Base-by-base conservation (phyloP, 2,797 vertebrate species). In the Heterohyrax brucei region DNA sequence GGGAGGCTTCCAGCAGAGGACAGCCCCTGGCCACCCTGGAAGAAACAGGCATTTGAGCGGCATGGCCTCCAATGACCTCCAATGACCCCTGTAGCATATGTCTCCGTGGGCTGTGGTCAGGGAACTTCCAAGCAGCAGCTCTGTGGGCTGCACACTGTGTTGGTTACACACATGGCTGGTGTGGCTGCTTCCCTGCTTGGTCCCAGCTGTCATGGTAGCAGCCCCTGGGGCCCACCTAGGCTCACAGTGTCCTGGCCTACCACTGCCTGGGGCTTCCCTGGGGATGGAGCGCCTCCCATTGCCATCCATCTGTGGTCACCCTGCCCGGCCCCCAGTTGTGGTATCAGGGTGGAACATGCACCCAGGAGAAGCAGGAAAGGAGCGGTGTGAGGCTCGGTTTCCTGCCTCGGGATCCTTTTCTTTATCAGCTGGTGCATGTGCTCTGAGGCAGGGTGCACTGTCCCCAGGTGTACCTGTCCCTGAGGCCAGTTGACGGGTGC, bases 11-110 rank as follows among this genome's bases (percentile, higher is more conserved):
- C 0, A 33, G 53, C 12, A 6, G 48, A 12, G 56, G 44, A 10
- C 3, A 13, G 76, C 53, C 18, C 64, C 90, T 24, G 73, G 59
- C 2, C 0, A 0, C 4, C 19, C 13, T 2, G 0, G 53, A 3
- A 64, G 19, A 18, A 26, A 16, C 10, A 3, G n/a, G 6, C 0
- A 0, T 81, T 10, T 12, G 44, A 64, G 68, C 91, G 2, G 7
- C 0, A 0, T 0, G 1, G n/a, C 18, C 0, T 39, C 39, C 39
- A 3, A 39, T 39, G 1, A 24, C 10, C 1, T 24, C 24, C 10
- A 13, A 26, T 14, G 19, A 0, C 5, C 70, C 66, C 19, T n/a
- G 14, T 2, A 7, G 76, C 0, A 0, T 4, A 19, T 8, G 64
- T 30, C 46, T 33, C 50, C 73, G 7, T 16, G 48, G 44, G 84